Conservation (phyloP, 2,113 vertebrate genomes). For the Anhinga anhinga region DNA sequence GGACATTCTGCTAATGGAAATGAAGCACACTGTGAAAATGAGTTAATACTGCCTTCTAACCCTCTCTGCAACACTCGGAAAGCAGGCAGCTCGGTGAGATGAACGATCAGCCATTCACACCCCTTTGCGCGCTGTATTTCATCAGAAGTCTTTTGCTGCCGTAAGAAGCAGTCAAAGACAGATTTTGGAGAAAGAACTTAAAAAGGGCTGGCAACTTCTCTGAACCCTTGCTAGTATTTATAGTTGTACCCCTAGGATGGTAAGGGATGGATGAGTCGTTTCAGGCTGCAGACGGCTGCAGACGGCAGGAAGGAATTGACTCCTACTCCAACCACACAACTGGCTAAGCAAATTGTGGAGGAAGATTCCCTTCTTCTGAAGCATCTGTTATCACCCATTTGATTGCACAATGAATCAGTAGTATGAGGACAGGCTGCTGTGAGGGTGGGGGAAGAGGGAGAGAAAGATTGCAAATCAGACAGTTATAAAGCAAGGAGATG, state of each 20-base stretch:
- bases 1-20: background rate
- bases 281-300: slow-evolving; percentile 62
- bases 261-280: slow-evolving; percentile 55
- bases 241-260: slow-evolving; percentile 30
- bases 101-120: background rate
- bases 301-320: slow-evolving; percentile 65
- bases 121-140: background rate
- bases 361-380: slow-evolving; percentile 62
- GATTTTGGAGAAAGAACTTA: background rate
- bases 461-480: background rate
- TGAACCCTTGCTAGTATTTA: slow-evolving; percentile 42
- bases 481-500: background rate
- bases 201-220: background rate
- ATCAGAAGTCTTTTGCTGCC: background rate
- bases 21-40: background rate
- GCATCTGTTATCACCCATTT: slow-evolving; percentile 63
- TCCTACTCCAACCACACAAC: slow-evolving; percentile 65
- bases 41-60: background rate
- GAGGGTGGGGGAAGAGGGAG: slow-evolving; percentile 33
- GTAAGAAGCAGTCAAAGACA: background rate
- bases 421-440: slow-evolving; percentile 56
- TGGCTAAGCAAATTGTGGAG: slow-evolving; percentile 65
- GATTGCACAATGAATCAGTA: slow-evolving; percentile 65
- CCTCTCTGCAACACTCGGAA: background rate
- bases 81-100: background rate